These are phyloP conservation scores for Agrotis ipsilon DNA, from an alignment of 2,888 invertebrate species.

Conservation along the genomic window DNA sequence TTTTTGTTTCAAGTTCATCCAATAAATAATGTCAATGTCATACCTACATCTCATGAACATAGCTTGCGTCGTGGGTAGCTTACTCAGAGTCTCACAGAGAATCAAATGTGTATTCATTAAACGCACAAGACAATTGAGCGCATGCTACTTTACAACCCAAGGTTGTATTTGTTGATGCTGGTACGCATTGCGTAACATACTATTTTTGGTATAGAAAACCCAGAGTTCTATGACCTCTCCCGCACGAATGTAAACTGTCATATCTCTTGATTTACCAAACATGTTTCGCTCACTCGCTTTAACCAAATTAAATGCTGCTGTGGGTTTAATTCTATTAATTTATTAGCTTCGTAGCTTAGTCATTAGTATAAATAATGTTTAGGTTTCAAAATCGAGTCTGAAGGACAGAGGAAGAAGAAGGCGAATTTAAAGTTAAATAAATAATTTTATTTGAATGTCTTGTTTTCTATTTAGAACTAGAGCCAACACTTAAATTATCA, in stretches of 20 bases:
- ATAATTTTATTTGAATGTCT: background rate
- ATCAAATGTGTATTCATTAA: slow-evolving; percentile 72
- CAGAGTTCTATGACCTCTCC: slow-evolving; percentile 76
- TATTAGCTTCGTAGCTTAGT: slow-evolving; percentile 34
- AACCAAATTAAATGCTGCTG: slow-evolving; percentile 24
- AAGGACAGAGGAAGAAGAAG: too few relatives aligned
- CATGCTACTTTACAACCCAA: slow-evolving; percentile 77
- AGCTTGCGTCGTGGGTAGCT: slow-evolving; percentile 64
- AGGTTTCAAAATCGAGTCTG: slow-evolving; percentile 38
- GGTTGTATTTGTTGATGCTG: slow-evolving; percentile 81
- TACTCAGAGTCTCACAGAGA: slow-evolving; percentile 55
- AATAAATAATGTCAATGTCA: slow-evolving; percentile 70
- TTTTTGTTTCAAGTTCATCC: slow-evolving; percentile 69
- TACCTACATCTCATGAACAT: slow-evolving; percentile 60
- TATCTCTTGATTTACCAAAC: slow-evolving; percentile 42
- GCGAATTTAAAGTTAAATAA: background rate
- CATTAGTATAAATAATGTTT: slow-evolving; percentile 38
- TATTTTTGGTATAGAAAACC: slow-evolving; percentile 77
- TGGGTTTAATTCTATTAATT: slow-evolving; percentile 48
- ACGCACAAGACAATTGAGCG: slow-evolving; percentile 75
- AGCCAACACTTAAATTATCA: too few relatives aligned
- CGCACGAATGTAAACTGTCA: slow-evolving; percentile 28
- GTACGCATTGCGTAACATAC: slow-evolving; percentile 75
- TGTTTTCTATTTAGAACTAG: background rate
- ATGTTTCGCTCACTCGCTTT: slow-evolving; percentile 22